Conservation (phyloP, 2,797 vertebrate genomes). For the Nannoperca australis region DNA sequence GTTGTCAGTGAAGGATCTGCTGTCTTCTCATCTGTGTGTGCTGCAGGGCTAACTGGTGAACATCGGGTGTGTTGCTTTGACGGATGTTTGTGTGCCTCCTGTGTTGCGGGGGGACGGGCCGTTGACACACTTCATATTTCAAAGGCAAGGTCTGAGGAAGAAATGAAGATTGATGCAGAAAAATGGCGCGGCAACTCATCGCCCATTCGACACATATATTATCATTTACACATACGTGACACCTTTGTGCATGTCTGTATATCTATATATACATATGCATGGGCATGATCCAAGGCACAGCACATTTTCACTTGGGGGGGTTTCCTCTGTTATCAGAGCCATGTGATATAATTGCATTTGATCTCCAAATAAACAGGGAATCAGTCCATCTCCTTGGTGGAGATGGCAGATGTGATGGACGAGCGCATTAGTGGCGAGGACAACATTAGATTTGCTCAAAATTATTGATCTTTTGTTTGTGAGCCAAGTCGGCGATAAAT, state of each 20-base stretch:
- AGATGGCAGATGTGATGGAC: constrained; percentile 89
- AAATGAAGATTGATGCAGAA: constrained; percentile 88
- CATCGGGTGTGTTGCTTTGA: constrained; percentile 72
- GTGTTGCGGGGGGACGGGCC: constrained; percentile 81
- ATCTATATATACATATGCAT: constrained; percentile 77
- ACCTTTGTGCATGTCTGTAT: constrained; percentile 67
- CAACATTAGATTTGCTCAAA: constrained; percentile 92
- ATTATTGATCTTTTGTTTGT: constrained; percentile 92
- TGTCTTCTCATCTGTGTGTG: constrained; percentile 71
- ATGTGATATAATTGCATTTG: constrained; percentile 89
- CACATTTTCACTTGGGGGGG: constrained; percentile 65
- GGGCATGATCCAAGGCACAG: constrained; percentile 65
- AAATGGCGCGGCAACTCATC: constrained; percentile 62
- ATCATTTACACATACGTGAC: constrained; percentile 84
- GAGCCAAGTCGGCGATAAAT: constrained; percentile 90
- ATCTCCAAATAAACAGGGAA: constrained; percentile 89
- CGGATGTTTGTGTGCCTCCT: constrained; percentile 75
- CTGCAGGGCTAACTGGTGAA: constrained; percentile 73
- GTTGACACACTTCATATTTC: constrained; percentile 87
- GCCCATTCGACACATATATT: constrained; percentile 81
- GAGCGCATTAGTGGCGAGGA: constrained; percentile 88
- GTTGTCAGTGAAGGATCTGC: constrained; percentile 84
- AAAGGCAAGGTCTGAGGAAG: constrained; percentile 82
- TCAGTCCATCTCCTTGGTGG: constrained; percentile 87
- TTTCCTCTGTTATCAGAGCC: constrained; percentile 85